These are phyloP conservation scores for Enteromius thamalakanensis DNA, from an alignment of 2,797 vertebrate genomes.

Conservation along the genomic window DNA sequence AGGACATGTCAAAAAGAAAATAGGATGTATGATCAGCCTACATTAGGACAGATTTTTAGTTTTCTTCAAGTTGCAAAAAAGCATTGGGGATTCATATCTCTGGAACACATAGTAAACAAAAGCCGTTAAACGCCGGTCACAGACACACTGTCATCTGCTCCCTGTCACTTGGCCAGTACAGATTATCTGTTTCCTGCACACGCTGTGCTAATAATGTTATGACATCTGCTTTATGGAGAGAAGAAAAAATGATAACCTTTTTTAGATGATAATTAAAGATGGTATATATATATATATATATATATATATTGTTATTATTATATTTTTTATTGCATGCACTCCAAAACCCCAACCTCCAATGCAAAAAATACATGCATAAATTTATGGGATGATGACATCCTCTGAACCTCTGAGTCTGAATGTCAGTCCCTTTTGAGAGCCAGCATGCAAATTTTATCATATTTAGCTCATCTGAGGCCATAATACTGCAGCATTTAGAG, in stretches of 20 bases:
- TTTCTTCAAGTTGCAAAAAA: neutral
- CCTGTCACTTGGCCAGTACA: constrained; percentile 6
- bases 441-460: neutral
- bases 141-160: constrained; percentile 16
- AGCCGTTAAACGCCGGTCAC: neutral
- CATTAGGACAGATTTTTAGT: neutral
- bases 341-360: neutral
- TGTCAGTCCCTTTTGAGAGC: neutral
- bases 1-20: neutral
- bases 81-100: neutral
- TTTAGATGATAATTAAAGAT: neutral
- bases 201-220: constrained; percentile 22
- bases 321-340: neutral
- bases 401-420: neutral
- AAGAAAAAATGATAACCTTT: neutral
- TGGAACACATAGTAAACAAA: neutral
- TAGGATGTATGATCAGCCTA: neutral
- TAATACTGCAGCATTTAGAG: neutral
- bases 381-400: neutral
- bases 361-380: neutral
- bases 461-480: neutral
- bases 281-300: neutral
- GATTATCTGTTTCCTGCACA: constrained; percentile 23
- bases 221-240: constrained; percentile 11
- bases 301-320: too few relatives aligned